Conservation (phyloP, 1,140 invertebrate genomes). For the Xylocopa sonorina region DNA sequence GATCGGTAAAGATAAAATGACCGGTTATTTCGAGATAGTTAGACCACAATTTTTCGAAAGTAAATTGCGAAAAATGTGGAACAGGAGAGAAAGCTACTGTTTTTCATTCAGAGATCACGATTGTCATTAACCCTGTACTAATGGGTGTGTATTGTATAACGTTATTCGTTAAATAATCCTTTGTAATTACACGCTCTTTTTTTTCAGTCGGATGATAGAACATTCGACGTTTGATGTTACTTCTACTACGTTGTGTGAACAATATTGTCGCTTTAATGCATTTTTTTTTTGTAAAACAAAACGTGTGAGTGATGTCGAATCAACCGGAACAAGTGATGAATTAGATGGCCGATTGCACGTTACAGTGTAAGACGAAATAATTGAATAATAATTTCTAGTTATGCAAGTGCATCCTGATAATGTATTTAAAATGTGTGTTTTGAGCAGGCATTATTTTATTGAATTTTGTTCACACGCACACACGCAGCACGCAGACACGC, state of each 20-base stretch:
- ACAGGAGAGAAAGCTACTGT: constrained; percentile 39
- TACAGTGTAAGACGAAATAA: constrained; percentile 17
- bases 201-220: background rate
- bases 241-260: constrained; percentile 6
- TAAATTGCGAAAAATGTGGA: constrained; percentile 18
- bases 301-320: constrained; percentile 9
- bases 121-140: constrained; percentile 46
- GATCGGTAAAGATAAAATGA: constrained; percentile 12
- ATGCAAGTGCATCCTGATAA: constrained; percentile 27
- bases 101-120: constrained; percentile 15
- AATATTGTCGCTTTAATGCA: constrained; percentile 39
- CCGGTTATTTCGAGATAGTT: constrained; percentile 10
- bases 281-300: constrained; percentile 8
- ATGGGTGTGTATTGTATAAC: constrained; percentile 5
- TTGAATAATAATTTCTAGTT: constrained; percentile 20
- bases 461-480: constrained; percentile 49
- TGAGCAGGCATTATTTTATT: constrained; percentile 50
- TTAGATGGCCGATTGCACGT: background rate
- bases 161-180: constrained; percentile 1
- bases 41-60: background rate
- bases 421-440: constrained; percentile 45
- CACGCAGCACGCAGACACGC: constrained; percentile 50
- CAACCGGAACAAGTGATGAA: background rate
- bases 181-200: constrained; percentile 11
- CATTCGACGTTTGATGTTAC: constrained; percentile 8